Conservation (phyloP, 2,797 vertebrate genomes). For the Hozukius guyotensis region DNA sequence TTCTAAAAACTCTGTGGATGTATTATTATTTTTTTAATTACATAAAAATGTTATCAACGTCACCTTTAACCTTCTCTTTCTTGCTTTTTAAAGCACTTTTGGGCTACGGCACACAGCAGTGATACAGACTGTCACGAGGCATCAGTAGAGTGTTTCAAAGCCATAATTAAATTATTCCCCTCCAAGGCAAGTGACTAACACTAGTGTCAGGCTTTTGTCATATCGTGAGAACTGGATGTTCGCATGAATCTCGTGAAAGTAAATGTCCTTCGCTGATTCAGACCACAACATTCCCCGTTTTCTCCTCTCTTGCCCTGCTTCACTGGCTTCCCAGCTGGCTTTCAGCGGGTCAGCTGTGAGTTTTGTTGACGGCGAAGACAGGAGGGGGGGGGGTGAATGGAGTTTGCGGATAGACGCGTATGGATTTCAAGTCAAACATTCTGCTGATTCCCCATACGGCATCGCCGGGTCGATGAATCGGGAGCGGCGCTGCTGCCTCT, state of each 20-base stretch:
- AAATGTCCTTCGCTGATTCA: neutral
- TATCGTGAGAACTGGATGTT: neutral
- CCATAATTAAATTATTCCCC: conserved; percentile 26
- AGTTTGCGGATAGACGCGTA: conserved; percentile 51
- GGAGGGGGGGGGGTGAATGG: neutral
- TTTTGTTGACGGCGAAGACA: conserved; percentile 15
- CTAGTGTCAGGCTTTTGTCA: neutral
- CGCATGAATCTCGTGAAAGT: neutral
- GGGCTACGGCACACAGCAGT: neutral
- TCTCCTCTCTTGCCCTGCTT: neutral
- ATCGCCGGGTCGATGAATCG: conserved; percentile 41
- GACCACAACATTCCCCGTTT: neutral
- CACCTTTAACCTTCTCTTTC: neutral
- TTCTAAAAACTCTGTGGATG: no score
- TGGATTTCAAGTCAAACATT: conserved; percentile 73
- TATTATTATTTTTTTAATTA: no score
- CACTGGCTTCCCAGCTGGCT: neutral
- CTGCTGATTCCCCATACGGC: conserved; percentile 67
- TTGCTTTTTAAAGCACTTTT: neutral
- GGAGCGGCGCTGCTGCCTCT: conserved; percentile 27
- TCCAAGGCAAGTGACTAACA: conserved; percentile 18
- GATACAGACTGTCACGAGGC: neutral
- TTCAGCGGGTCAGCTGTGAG: conserved; percentile 26
- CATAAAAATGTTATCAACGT: no score
- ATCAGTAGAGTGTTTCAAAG: neutral